Base-by-base conservation (phyloP, 2,113 vertebrate species). In the Chloropsis cyanopogon region DNA sequence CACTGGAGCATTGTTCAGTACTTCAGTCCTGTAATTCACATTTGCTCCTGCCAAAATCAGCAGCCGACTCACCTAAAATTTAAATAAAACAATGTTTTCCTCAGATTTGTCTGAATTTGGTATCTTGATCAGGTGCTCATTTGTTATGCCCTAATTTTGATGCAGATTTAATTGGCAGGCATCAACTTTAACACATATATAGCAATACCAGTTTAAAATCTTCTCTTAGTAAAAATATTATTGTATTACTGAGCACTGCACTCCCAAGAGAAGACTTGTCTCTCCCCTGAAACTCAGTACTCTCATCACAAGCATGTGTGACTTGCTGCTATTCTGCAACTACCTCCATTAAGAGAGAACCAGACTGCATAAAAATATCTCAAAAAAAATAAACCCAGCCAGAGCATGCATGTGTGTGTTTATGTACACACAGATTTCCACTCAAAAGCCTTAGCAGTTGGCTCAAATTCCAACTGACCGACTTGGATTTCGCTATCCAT, bases 21-120 rank as follows among this genome's bases (percentile, higher is more conserved):
- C 99, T 95, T 99, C 99, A 0, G 99, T 99, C 77, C 98, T 98
- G 75, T 99, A 99, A 97, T 99, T 99, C 78, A 99, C 98, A 14
- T 99, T 99, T 28, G 99, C 99, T 31, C 99, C 99, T 49, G 98
- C 99, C 93, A 99, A 95, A 97, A 99, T 99, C 96, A 99, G 98
- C 96, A 99, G 98, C 37, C 99, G 99, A 96, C 99, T 99, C 96
- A 99, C 99, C 99, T 99, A 96, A 70, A 92, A 90, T 92, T 84
- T 49, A 88, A 90, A 84, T 12, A 95, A 53, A 76, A n/a, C 4
- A 46, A 2, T 23, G 15, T 39, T 79, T 66, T 57, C 56, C 20
- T 69, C 54, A 50, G 16, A 69, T 89, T 75, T 64, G 19, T 80
- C 46, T 52, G 28, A 47, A 71, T 53, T 61, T 25, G n/a, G 2